Evolutionary conservation across 2,797 vertebrate genomes (phyloP), one percentile per base, ranked within the genome.

Genomic region (Tadarida brasiliensis): DNA sequence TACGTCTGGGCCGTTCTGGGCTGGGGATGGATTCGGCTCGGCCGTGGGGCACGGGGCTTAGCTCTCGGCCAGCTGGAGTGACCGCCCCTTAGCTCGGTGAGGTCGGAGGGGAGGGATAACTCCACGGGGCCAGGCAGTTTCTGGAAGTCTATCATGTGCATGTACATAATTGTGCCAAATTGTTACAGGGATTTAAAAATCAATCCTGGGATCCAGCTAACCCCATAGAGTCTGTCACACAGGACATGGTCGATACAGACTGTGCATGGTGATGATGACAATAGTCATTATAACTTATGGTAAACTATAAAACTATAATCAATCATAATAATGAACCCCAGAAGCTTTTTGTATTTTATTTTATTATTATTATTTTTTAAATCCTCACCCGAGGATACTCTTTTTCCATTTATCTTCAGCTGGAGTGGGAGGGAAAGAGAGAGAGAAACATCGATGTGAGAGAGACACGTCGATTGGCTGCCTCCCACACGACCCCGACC

Each of bases 141-240:
- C 87, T 82, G 90, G 87, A 95, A 93, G 95, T 96, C 96, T 67
- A n/a, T 44, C 87, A 47, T 28, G 71, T 22, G 59, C 91, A 63
- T 96, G 95, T 96, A 93, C 93, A 88, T 95, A 96, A 94, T 61
- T 49, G 28, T 33, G 76, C 95, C 94, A 90, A 90, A 91, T 47
- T 59, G 74, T 91, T 81, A 59, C 19, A 44, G 87, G 90, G 86
- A 63, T 68, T 24, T 73, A 86, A 76, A 85, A 86, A 92, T 81
- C 87, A 89, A 89, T 82, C 56, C 74, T 76, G 63, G 7, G 26
- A 92, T 73, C 68, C 51, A 3, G 87, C 87, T 56, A 1, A 61
- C 67, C n/a, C 49, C 67, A 30, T 15, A 15, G 78, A 70, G 19
- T 24, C 83, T 39, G 22, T 33, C 49, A 4, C 6, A 9, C 5